Percentiles rank a stretch among this genome's conserved stretches.
Conservation (phyloP, 2,888 invertebrate species). For the Hymenopus coronatus region DNA sequence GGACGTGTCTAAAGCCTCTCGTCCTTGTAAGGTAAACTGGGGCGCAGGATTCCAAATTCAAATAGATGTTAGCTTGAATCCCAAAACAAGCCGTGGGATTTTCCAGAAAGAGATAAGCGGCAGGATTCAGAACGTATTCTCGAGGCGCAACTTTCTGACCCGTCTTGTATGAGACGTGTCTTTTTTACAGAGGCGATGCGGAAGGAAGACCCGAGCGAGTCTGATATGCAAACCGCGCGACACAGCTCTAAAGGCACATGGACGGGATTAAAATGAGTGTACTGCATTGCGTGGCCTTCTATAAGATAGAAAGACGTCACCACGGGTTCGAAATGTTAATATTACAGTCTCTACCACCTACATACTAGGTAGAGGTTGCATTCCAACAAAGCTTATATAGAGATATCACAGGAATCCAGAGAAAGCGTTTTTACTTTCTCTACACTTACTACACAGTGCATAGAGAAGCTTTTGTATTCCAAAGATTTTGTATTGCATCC, state of each 20-base stretch:
- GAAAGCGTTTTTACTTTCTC: too few species aligned
- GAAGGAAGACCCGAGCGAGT: not conserved
- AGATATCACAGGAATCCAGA: too few species aligned
- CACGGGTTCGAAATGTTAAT: too few species aligned
- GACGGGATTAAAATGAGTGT: not conserved
- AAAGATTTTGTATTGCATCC: too few species aligned
- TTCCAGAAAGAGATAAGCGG: not conserved
- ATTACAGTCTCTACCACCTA: too few species aligned
- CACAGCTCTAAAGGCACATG: not conserved
- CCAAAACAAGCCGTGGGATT: not conserved
- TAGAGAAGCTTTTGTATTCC: too few species aligned
- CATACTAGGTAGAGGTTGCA: too few species aligned
- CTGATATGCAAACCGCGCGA: not conserved
- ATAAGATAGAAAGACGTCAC: too few species aligned
- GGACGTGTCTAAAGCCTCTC: not conserved
- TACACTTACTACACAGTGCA: too few species aligned
- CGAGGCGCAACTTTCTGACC: not conserved
- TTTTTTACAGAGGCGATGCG: not conserved
- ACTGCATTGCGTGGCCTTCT: not conserved
- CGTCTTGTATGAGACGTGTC: not conserved
- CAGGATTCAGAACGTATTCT: not conserved
- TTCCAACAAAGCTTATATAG: too few species aligned
- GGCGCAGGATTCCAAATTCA: not conserved
- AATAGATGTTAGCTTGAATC: not conserved
- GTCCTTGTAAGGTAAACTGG: not conserved